Evolutionary conservation across 2,113 vertebrate genomes (phyloP), one percentile per base, ranked within the genome.

Genomic region (Mus pahari): DNA sequence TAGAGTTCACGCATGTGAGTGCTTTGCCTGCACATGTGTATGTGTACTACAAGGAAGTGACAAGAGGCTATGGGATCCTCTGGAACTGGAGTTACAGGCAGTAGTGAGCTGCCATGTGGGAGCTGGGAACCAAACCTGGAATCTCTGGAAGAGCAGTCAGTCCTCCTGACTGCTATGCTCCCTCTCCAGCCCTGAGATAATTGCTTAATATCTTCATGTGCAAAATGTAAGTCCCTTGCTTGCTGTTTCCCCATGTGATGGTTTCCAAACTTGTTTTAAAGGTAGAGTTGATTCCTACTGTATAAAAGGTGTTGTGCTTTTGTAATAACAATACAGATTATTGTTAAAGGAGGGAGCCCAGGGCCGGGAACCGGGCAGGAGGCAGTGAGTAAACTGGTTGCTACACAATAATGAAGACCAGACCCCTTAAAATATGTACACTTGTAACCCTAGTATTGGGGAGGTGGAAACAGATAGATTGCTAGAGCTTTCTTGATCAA

Each of bases 261-360:
- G 28, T 28, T 90, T 79, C n/a, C 36, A 75, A 77, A 39, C 87
- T 95, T 60, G 22, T 86, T 86, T 82, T 79, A 73, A 92, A 33
- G 42, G 53, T 90, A 45, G 1, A 48, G 28, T 91, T 50, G 62
- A 70, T 74, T 94, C 42, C 74, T 70, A 53, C 28, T 86, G 78
- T n/a, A 60, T 81, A 31, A 60, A 95, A 64, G 75, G 20, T 70
- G 1, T 91, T 53, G 7, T 71, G 39, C 68, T 89, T 48, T 36
- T 26, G 1, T 70, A 20, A 45, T 53, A 39, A 16, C 36, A 17
- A 50, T 55, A 8, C 6, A 53, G 58, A 39, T 70, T 10, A 5
- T 53, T 74, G 1, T 55, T 74, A 58, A 36, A 62, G 8, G 20
- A 26, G 48, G 50, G 10, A 19, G 20, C 39, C 1, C 8, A 45